Evolutionary conservation across 2,113 vertebrate species (phyloP).

Genomic region (Chionis minor): DNA sequence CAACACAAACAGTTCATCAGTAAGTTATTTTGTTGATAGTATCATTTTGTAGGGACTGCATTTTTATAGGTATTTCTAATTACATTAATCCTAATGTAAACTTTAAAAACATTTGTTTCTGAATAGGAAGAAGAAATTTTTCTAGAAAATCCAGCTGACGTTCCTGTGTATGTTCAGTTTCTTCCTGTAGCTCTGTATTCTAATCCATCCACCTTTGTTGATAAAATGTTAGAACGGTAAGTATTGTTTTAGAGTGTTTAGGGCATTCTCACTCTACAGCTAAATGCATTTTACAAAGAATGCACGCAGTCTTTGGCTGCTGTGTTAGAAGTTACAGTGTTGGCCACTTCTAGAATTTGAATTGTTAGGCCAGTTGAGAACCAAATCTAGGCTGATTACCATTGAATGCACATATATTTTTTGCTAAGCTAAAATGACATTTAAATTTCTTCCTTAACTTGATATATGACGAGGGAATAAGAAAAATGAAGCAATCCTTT

Average conservation of each 20-base stretch:
- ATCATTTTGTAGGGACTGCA: not conserved
- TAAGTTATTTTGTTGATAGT: constrained; percentile 74
- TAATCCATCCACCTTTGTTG: constrained; percentile 85
- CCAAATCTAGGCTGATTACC: not conserved
- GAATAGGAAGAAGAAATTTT: constrained; percentile 89
- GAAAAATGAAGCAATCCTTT: not conserved
- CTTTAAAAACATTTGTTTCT: not conserved
- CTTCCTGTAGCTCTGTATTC: constrained; percentile 90
- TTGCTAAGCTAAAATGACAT: not conserved
- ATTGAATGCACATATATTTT: not conserved
- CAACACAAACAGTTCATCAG: constrained; percentile 93
- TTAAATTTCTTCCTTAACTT: not conserved
- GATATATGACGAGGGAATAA: fast-evolving
- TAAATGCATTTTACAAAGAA: not conserved
- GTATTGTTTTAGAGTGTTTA: not conserved
- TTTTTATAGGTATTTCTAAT: not conserved
- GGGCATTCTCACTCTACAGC: not conserved
- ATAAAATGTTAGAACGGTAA: constrained; percentile 88
- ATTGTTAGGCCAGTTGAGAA: not conserved
- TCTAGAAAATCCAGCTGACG: constrained; percentile 91
- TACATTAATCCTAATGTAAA: not conserved
- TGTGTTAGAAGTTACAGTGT: not conserved
- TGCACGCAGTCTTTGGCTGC: not conserved
- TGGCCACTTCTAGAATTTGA: not conserved
- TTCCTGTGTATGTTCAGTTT: constrained; percentile 89